These are phyloP conservation scores for Nannoperca australis DNA, from an alignment of 2,797 vertebrate genomes.

Conservation along the genomic window DNA sequence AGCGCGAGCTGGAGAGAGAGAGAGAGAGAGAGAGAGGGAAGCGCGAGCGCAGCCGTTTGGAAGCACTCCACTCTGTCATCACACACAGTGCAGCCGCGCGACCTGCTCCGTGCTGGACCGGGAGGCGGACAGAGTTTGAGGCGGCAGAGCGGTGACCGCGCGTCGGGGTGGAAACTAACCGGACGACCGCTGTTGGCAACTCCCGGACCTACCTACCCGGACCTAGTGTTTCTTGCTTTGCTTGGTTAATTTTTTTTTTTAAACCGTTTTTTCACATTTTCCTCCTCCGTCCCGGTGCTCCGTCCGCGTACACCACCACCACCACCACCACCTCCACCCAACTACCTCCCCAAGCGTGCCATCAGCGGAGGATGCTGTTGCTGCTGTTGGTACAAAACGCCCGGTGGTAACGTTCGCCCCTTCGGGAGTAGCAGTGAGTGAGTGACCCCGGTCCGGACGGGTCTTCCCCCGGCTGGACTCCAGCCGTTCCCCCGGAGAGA, in stretches of 20 bases:
- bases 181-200: conserved; percentile 38
- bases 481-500: conserved; percentile 55
- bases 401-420: conserved; percentile 34
- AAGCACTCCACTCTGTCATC: conserved; percentile 81
- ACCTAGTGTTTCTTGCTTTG: conserved; percentile 37
- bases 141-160: conserved; percentile 51
- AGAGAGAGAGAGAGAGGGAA: conserved; percentile 39
- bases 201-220: conserved; percentile 47
- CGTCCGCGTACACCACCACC: conserved; percentile 4
- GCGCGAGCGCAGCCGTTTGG: conserved; percentile 69
- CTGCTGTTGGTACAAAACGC: conserved; percentile 40
- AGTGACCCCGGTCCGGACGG: conserved; percentile 69
- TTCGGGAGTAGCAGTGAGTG: conserved; percentile 69
- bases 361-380: conserved; percentile 65
- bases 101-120: conserved; percentile 73
- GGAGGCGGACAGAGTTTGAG: conserved; percentile 62
- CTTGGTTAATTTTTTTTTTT: conserved; percentile 30
- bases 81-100: conserved; percentile 68
- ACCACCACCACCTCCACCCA: conserved; percentile 11
- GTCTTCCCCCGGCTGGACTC: conserved; percentile 59
- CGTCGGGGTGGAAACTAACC: conserved; percentile 58
- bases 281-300: conserved; percentile 11
- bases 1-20: conserved; percentile 26
- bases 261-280: background rate
- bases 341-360: conserved; percentile 31